Base-by-base conservation (phyloP, 2,797 vertebrate species). In the Clarias fuscus region DNA sequence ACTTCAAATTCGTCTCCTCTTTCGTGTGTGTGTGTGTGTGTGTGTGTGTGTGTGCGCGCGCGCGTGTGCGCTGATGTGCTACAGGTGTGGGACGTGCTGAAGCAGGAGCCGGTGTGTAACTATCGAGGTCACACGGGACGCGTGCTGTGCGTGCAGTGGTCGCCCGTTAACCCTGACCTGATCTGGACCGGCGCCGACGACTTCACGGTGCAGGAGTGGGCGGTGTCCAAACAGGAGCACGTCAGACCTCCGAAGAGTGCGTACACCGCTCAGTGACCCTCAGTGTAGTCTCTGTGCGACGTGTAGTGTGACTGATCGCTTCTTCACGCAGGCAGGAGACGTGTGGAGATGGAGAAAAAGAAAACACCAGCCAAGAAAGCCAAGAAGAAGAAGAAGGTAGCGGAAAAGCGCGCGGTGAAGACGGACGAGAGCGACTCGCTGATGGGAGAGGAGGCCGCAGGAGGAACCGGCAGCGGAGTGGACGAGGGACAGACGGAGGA, bases 131-230 rank as follows among this genome's bases (percentile, higher is more conserved):
- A 99, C 76, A 89, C 92, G 0, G 97, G 97, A 6, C 95, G 96
- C n/a, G 94, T 99, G 75, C 95, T 99, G 20, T 96, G 96, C 4
- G 96, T 97, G 22, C 96, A 96, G 13, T 99, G 98, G 98, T 99
- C 97, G 0, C 96, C 97, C 0, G 92, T 97, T 58, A 97, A 99
- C 56, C 92, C 97, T 0, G 97, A 99, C 27, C 89, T 93, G 90
- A 88, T 99, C 91, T 99, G 97, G 93, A 98, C 97, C 0, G 98
- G 98, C 86, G 98, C 96, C 27, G 98, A 98, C 91, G 98, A 99
- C 92, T 99, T 99, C 92, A 97, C 96, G 18, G 95, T 98, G 76
- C 97, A 98, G 84, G 97, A 96, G 88, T 99, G 98, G 98, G 92
- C 91, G 5, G 88, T 96, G 86, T 96, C 96, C 87, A 95, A 95